Percentiles rank a stretch among this genome's conserved stretches.
Conservation (phyloP, 2,888 invertebrate species). For the Digitonthophagus gazella region DNA sequence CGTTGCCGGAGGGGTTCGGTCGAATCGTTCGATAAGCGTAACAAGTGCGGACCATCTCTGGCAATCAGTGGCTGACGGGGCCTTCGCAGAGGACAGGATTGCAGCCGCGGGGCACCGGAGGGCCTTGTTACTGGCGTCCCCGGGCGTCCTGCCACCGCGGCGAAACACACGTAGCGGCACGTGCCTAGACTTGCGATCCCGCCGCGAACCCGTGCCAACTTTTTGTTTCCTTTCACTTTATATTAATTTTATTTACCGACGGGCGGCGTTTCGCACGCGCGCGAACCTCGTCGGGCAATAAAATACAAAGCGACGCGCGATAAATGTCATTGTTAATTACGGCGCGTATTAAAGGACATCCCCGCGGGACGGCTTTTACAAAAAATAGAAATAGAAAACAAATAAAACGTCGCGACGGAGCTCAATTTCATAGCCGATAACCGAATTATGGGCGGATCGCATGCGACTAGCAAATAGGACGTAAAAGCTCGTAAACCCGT, state of each 20-base stretch:
- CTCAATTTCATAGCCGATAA: background rate
- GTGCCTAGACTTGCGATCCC: slow-evolving; percentile 42
- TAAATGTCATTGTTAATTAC: slow-evolving; percentile 16
- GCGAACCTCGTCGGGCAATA: slow-evolving; percentile 4
- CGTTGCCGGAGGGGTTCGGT: slow-evolving; percentile 41
- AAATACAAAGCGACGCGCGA: slow-evolving; percentile 14
- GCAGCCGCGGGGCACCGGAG: slow-evolving; percentile 38
- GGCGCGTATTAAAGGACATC: background rate
- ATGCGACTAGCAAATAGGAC: background rate
- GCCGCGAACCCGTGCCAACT: slow-evolving; percentile 37
- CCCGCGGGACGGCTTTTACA: background rate
- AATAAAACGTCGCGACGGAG: background rate
- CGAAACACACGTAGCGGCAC: slow-evolving; percentile 42
- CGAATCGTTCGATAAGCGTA: slow-evolving; percentile 47
- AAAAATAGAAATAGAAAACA: background rate
- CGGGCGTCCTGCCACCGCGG: slow-evolving; percentile 40
- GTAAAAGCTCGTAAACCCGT: background rate
- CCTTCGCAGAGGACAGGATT: slow-evolving; percentile 32
- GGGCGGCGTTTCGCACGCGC: background rate
- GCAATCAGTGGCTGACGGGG: slow-evolving; percentile 38
- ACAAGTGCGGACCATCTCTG: slow-evolving; percentile 34
- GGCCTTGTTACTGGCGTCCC: slow-evolving; percentile 45
- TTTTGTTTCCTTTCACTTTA: slow-evolving; percentile 38
- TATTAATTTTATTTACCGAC: slow-evolving; percentile 25
- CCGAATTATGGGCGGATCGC: background rate